A percentile compares a stretch with the other conserved stretches of the same genome.
These are phyloP conservation scores for Pyrgilauda ruficollis DNA, from an alignment of 2,113 vertebrate species.

Conservation along the genomic window DNA sequence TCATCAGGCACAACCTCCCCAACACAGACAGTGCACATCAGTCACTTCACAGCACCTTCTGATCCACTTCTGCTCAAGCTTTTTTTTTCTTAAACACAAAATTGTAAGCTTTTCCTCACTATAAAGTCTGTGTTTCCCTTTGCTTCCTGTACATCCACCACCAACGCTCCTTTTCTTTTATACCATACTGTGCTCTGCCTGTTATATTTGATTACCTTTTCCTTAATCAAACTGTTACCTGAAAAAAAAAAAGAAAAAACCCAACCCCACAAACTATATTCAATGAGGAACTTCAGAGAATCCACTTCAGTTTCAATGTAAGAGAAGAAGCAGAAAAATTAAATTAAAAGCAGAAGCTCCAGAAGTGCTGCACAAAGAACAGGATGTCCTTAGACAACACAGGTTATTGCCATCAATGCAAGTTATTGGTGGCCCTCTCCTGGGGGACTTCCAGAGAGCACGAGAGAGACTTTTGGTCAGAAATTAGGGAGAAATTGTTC, in stretches of 20 bases:
- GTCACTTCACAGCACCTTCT: background rate
- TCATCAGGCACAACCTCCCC: background rate
- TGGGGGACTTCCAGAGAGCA: background rate
- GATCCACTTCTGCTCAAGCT: background rate
- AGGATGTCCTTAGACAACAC: background rate
- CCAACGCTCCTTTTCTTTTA: background rate
- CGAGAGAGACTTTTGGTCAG: background rate
- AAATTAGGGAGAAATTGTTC: background rate
- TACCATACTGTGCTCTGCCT: background rate
- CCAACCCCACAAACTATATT: background rate
- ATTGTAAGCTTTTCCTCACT: background rate
- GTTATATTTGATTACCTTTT: background rate
- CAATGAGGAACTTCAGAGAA: background rate
- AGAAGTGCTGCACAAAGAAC: background rate
- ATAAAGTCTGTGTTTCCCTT: background rate
- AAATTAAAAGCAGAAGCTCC: background rate
- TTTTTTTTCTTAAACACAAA: background rate
- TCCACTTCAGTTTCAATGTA: background rate
- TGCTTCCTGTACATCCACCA: background rate
- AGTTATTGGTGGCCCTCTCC: background rate
- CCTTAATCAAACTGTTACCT: background rate
- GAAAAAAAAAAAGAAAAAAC: background rate
- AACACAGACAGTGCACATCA: background rate
- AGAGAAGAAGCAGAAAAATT: background rate
- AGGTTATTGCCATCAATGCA: background rate